phyloP scores from a whole-genome alignment of 2,797 vertebrate genomes.

The Clarias laeviceps region DNA sequence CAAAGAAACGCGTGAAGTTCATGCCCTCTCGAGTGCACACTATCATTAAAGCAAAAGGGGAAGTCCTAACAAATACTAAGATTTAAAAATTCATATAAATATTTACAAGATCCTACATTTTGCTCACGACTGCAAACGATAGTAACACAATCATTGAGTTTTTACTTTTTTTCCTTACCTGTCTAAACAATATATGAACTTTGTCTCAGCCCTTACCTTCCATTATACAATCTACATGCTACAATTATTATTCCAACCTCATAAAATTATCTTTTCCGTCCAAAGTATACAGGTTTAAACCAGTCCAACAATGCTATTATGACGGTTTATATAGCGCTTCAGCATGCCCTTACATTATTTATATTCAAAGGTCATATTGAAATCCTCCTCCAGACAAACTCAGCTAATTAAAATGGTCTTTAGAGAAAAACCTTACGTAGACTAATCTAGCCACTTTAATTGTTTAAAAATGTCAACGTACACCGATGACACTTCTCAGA shows the following conservation, averaged over 20 bases:
- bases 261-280: neutral
- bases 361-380: constrained; percentile 8
- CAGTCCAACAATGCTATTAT: neutral
- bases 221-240: neutral
- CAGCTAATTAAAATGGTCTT: constrained; percentile 47
- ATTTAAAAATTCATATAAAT: neutral
- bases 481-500: constrained; percentile 39
- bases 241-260: neutral
- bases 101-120: neutral
- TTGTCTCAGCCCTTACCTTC: neutral
- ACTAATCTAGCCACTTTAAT: constrained; percentile 25
- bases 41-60: neutral
- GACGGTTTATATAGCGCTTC: constrained; percentile 3
- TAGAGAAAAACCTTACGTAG: constrained; percentile 19
- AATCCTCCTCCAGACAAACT: constrained; percentile 17
- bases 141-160: too few relatives aligned
- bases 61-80: neutral
- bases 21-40: neutral
- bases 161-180: neutral
- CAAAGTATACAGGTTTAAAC: neutral
- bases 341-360: constrained; percentile 5
- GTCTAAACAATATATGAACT: neutral
- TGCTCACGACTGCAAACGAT: neutral
- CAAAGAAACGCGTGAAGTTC: neutral
- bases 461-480: constrained; percentile 38